phyloP scores from a whole-genome alignment of 2,113 vertebrate genomes.

The Argyrosomus japonicus region DNA sequence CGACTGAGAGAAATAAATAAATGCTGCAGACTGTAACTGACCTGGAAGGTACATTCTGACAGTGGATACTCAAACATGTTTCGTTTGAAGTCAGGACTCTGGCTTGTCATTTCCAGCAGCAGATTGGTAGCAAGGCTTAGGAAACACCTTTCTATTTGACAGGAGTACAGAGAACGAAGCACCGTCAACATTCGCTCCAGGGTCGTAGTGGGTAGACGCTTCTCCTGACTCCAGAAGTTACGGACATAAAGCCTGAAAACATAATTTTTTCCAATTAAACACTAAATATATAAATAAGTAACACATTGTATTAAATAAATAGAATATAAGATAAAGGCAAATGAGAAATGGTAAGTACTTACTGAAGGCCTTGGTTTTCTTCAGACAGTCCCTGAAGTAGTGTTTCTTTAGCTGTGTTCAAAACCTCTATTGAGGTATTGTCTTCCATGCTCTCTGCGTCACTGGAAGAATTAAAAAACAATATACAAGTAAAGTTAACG shows the following conservation, averaged over 20 bases:
- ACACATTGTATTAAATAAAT: neutral
- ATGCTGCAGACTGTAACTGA: conserved; percentile 13
- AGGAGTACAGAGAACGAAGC: conserved; percentile 89
- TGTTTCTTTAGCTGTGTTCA: conserved; percentile 87
- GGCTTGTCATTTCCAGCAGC: conserved; percentile 95
- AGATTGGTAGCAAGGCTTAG: conserved; percentile 94
- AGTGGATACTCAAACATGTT: conserved; percentile 96
- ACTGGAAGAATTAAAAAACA: conserved; percentile 73
- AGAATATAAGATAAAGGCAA: neutral
- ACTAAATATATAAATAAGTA: neutral
- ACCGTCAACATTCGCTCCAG: conserved; percentile 90
- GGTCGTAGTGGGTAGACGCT: conserved; percentile 88
- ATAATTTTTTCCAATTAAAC: neutral
- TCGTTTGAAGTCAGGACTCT: conserved; percentile 93
- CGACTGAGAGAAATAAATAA: neutral
- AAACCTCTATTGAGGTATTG: conserved; percentile 85
- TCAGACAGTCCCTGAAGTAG: conserved; percentile 93
- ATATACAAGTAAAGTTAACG: neutral
- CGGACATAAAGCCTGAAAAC: conserved; percentile 90
- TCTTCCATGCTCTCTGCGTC: conserved; percentile 92
- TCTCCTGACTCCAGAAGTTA: conserved; percentile 98
- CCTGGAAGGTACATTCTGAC: conserved; percentile 97
- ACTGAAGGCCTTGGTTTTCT: conserved; percentile 93
- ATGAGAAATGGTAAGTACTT: conserved; percentile 58
- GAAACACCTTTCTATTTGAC: conserved; percentile 91